A percentile compares a stretch with the other conserved stretches of the same genome.
These are phyloP conservation scores for Trichopoda pennipes DNA, from an alignment of 2,888 invertebrate species.

Conservation along the genomic window DNA sequence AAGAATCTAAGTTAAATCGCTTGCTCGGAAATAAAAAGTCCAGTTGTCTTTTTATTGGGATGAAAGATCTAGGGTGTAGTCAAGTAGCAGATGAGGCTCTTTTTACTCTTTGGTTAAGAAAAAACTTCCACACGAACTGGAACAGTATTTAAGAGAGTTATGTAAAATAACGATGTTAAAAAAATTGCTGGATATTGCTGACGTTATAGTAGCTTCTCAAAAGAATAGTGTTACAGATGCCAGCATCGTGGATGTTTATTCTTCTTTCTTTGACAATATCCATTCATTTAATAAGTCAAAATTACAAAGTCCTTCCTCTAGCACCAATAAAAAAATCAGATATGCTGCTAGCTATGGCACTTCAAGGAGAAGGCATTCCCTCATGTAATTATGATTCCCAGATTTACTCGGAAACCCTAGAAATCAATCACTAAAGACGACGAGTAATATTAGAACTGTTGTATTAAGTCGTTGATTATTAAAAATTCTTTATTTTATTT, in stretches of 20 bases:
- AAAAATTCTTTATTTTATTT: constrained; percentile 6
- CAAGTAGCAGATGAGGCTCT: background rate
- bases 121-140: background rate
- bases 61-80: background rate
- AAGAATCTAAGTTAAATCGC: constrained; percentile 6
- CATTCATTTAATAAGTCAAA: background rate
- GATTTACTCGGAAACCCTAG: background rate
- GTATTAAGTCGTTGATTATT: constrained; percentile 4
- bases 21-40: constrained; percentile 5
- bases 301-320: constrained; percentile 9
- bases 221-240: background rate
- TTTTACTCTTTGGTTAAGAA: too few relatives aligned
- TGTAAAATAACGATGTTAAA: background rate
- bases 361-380: too few relatives aligned
- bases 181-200: background rate
- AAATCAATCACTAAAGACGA: constrained; percentile 1
- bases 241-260: background rate
- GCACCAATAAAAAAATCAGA: background rate
- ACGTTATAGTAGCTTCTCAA: background rate
- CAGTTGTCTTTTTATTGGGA: constrained; percentile 2
- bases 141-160: background rate
- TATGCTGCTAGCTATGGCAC: background rate
- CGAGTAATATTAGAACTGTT: background rate
- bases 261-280: background rate
- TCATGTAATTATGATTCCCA: background rate